phyloP scores from a whole-genome alignment of 1,140 invertebrate species.

The Spodoptera frugiperda region DNA sequence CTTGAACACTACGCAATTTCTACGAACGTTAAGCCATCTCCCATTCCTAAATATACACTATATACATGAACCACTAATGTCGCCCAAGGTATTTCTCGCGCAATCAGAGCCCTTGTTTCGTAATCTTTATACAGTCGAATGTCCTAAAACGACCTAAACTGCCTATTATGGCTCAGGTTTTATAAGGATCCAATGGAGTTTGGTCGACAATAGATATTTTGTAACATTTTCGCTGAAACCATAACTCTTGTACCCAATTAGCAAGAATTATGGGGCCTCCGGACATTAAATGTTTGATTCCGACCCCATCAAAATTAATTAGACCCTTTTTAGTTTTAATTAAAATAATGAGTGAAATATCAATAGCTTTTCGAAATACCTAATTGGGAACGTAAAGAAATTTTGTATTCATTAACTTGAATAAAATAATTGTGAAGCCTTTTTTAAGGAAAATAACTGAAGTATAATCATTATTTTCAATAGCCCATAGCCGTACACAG shows the following conservation, averaged over 20 bases:
- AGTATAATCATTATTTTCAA: neutral
- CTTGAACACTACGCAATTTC: no score
- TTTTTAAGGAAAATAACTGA: neutral
- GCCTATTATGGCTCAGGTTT: no score
- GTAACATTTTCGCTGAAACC: neutral
- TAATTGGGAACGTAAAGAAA: neutral
- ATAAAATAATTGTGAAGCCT: neutral
- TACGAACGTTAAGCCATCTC: no score
- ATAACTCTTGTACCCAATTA: constrained; percentile 1
- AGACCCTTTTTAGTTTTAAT: constrained; percentile 2
- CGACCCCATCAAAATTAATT: neutral
- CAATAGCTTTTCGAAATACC: neutral
- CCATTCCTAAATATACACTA: no score
- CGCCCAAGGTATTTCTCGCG: no score
- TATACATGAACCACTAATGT: no score
- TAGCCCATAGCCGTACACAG: no score
- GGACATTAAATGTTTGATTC: neutral
- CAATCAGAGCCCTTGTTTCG: no score
- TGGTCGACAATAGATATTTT: neutral
- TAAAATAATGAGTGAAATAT: constrained; percentile 1
- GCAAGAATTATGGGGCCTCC: neutral
- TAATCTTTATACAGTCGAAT: no score
- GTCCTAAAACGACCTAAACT: no score
- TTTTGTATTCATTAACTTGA: neutral
- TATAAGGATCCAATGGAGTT: no score